Evolutionary conservation across 2,113 vertebrate genomes (phyloP), one percentile per base, ranked within the genome.

Genomic region (Eurypyga helias): DNA sequence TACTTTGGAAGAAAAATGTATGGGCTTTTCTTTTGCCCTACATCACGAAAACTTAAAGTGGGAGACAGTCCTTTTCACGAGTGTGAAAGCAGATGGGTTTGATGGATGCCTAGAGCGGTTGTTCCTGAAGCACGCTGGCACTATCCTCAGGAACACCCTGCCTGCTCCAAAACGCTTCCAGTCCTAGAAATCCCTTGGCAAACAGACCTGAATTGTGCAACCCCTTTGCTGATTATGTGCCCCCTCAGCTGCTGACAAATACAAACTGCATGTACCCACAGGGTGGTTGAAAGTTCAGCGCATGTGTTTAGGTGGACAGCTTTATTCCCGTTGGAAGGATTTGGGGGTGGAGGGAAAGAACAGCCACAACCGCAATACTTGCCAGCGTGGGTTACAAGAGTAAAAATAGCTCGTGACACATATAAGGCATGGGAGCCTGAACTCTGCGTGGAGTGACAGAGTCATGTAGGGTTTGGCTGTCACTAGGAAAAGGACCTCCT

Each of bases 11-110:
- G 21, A 70, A 88, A 82, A 64, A n/a, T 4, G 4, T 9, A 11
- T 12, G 6, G 10, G 18, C 0, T 2, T 21, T 49, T 48, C 41
- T 65, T 45, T 29, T 0, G 2, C 6, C 9, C 4, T 41, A 12
- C 10, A 45, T 46, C 52, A 43, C 11, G 58, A 72, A 58, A 87
- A 71, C 21, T 34, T 75, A 13, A n/a, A 80, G 49, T 33, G 34
- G 12, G 34, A 88, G 34, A 5, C 28, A 69, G 31, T 10, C 55
- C 38, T 73, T 73, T 55, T 49, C 11, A 60, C 0, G 3, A 82
- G 8, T 41, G 18, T 21, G 88, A 49, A 81, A 69, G 33, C 26
- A 11, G 21, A 17, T 60, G 21, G 21, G 31, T 54, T 64, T 82
- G 45, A 69, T n/a, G 21, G 34, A 45, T 41, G 38, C 48, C 31